Evolutionary conservation across 2,113 vertebrate species (phyloP).

Genomic region (Salminus brasiliensis): DNA sequence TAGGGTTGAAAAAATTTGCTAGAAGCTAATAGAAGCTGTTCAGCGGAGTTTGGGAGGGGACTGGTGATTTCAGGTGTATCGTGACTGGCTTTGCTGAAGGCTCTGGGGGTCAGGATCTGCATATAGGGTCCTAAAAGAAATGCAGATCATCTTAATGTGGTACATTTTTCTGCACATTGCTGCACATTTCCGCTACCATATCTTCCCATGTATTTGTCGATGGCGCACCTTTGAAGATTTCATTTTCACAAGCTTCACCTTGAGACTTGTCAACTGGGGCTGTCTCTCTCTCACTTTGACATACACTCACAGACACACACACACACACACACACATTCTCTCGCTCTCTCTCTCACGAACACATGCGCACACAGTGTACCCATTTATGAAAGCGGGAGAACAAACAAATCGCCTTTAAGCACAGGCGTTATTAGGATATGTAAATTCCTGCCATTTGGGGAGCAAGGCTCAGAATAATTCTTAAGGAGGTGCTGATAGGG

Average conservation of each 20-base stretch:
- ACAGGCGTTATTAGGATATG: conserved; percentile 56
- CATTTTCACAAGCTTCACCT: background rate
- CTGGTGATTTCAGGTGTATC: background rate
- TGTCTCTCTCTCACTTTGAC: background rate
- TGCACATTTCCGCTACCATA: background rate
- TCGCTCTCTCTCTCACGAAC: background rate
- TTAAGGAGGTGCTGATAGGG: conserved; percentile 66
- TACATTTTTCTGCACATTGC: background rate
- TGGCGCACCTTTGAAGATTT: background rate
- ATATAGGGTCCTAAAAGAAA: background rate
- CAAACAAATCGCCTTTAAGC: conserved; percentile 55
- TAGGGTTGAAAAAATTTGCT: too few relatives aligned
- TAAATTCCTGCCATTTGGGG: conserved; percentile 51
- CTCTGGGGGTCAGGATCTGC: background rate
- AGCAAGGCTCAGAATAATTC: conserved; percentile 59
- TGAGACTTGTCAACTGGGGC: background rate
- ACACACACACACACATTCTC: too few relatives aligned
- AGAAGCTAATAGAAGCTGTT: background rate
- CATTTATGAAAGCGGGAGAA: conserved; percentile 40
- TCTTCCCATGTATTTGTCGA: background rate
- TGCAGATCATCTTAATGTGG: background rate
- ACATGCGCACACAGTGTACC: conserved; percentile 16
- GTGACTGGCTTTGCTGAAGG: conserved; percentile 6
- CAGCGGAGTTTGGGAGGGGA: background rate
- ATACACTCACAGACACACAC: background rate